Evolutionary conservation across 2,797 vertebrate species (phyloP), one percentile per base, ranked within the genome.

Genomic region (Mormyrops attenuatus): DNA sequence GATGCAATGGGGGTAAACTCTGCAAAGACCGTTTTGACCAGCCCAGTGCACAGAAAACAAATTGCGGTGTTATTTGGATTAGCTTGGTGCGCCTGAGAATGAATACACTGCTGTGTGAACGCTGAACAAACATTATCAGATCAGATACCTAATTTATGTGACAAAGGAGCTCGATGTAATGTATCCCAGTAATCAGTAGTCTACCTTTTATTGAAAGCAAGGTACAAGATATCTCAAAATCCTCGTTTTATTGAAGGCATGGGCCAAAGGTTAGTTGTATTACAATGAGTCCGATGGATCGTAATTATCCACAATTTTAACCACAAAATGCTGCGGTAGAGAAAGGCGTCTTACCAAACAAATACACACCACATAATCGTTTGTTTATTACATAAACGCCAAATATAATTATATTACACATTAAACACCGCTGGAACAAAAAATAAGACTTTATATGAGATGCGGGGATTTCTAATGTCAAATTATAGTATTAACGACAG

Each of bases 371-470:
- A 80, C 30, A n/a, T 41, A 47, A 47, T 47, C 77, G 77, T 47
- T 47, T 80, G 73, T 80, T 80, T 80, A 47, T 80, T 44, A 80
- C 73, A 80, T 69, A 69, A 34, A 69, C 66, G 66, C 3, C 66
- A 13, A 2, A 73, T 63, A 8, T 22, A 63, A 63, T 63, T 26
- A 63, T 73, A 73, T 17, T 73, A 38, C 66, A 73, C 30, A 73
- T 17, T 38, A 73, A 30, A 73, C 38, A 6, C 30, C 6, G 41
- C 77, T 41, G 77, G 38, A 30, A n/a, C 38, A 30, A 80, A 20
- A 80, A 53, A 52, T 3, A 89, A 90, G 89, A 91, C 92, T n/a
- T 88, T 92, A 92, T 38, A 73, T 38, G 13, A 73, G 77, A 41
- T 80, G 77, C 15, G 77, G 77, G 22, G 6, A 7, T 47, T 80